Conservation (phyloP, 2,888 invertebrate species). For the Ryuthela nishihirai region DNA sequence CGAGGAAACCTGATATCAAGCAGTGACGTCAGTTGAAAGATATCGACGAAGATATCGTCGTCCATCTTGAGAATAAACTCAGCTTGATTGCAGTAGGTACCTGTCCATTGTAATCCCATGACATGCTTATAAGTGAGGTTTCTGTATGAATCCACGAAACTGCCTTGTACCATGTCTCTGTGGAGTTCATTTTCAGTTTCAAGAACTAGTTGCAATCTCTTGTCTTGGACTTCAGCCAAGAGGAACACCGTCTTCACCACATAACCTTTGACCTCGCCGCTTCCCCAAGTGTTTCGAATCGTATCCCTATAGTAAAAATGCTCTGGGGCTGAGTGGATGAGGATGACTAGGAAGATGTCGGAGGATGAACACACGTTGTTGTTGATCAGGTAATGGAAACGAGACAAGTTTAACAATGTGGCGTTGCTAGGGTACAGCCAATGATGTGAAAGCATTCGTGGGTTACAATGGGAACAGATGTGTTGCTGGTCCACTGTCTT, state of each 20-base stretch:
- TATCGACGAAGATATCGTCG: slow-evolving; percentile 71
- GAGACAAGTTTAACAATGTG: too few species aligned
- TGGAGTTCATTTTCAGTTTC: slow-evolving; percentile 56
- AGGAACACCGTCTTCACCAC: slow-evolving; percentile 64
- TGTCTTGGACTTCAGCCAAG: slow-evolving; percentile 58
- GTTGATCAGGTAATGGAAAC: slow-evolving; percentile 13
- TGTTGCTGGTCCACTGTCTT: too few species aligned
- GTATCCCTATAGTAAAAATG: slow-evolving; percentile 63
- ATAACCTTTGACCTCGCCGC: slow-evolving; percentile 14
- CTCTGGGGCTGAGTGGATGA: slow-evolving; percentile 65
- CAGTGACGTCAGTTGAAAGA: slow-evolving; percentile 18
- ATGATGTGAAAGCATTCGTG: too few species aligned
- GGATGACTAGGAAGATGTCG: slow-evolving; percentile 55
- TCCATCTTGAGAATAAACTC: slow-evolving; percentile 70
- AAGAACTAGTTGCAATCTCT: slow-evolving; percentile 49
- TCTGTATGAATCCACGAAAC: slow-evolving; percentile 69
- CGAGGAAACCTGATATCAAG: too few species aligned
- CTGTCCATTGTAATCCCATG: slow-evolving; percentile 74
- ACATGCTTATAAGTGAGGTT: slow-evolving; percentile 82
- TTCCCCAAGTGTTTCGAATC: slow-evolving; percentile 72
- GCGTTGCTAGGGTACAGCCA: too few species aligned
- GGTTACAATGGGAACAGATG: too few species aligned
- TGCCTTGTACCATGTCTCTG: slow-evolving; percentile 71
- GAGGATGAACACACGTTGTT: slow-evolving; percentile 15
- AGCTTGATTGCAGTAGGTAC: slow-evolving; percentile 65